These are phyloP conservation scores for Xylocopa sonorina DNA, from an alignment of 1,140 invertebrate genomes.

Conservation along the genomic window DNA sequence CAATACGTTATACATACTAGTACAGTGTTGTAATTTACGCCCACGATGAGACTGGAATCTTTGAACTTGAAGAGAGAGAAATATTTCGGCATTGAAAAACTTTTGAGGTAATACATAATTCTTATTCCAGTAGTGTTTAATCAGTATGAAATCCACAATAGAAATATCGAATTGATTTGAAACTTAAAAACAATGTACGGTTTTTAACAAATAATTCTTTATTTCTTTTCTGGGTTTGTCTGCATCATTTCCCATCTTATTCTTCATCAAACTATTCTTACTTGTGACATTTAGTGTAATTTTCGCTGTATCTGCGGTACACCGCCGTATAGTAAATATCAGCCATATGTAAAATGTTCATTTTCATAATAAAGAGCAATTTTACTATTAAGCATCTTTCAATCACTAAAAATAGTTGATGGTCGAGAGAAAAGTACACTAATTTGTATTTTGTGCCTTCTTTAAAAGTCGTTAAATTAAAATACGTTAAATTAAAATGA, in stretches of 20 bases:
- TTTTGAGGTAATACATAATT: conserved; percentile 31
- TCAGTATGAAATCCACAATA: conserved; percentile 43
- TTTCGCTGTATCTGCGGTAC: conserved; percentile 61
- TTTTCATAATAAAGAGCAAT: conserved; percentile 79
- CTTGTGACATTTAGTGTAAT: conserved; percentile 65
- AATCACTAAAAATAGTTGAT: conserved; percentile 24
- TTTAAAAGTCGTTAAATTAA: conserved; percentile 15
- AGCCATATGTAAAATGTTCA: conserved; percentile 79
- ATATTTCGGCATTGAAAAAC: conserved; percentile 32
- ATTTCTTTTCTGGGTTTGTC: conserved; percentile 42
- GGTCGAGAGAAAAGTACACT: background rate
- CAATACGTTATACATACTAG: background rate
- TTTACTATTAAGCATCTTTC: conserved; percentile 70
- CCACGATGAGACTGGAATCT: conserved; percentile 48
- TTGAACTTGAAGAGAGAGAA: conserved; percentile 11
- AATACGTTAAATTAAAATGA: background rate
- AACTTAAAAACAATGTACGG: background rate
- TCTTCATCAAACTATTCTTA: conserved; percentile 55
- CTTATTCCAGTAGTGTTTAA: conserved; percentile 33
- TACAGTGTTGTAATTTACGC: conserved; percentile 10
- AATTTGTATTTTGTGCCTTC: conserved; percentile 36
- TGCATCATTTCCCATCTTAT: conserved; percentile 54
- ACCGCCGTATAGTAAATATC: conserved; percentile 58
- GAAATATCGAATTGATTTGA: conserved; percentile 14
- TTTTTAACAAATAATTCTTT: conserved; percentile 12